Percentiles rank a stretch among this genome's conserved stretches.
These are phyloP conservation scores for Eptesicus fuscus DNA, from an alignment of 2,113 vertebrate genomes.

Conservation along the genomic window DNA sequence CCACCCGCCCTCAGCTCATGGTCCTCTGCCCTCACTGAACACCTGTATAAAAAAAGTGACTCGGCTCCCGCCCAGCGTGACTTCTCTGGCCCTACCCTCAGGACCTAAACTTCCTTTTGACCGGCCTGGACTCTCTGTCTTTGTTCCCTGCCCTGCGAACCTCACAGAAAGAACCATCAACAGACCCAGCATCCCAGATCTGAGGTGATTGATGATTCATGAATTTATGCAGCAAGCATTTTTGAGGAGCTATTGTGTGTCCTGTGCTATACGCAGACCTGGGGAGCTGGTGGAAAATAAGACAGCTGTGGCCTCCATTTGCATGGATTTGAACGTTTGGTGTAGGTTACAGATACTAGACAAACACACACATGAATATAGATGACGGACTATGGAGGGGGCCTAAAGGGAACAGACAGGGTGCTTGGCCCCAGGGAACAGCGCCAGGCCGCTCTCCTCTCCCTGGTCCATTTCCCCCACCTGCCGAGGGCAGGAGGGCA, in stretches of 20 bases:
- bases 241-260: not conserved
- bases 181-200: not conserved
- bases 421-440: not conserved
- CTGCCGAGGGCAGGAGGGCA: not conserved
- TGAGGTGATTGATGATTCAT: rapidly evolving
- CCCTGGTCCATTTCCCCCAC: not conserved
- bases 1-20: no score
- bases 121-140: no score
- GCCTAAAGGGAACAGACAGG: not conserved
- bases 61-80: no score
- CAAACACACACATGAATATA: not conserved
- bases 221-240: not conserved
- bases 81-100: no score
- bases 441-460: not conserved
- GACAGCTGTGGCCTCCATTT: not conserved
- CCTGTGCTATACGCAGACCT: not conserved
- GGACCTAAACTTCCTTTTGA: no score
- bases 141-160: no score
- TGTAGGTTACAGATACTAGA: not conserved
- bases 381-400: not conserved
- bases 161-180: no score
- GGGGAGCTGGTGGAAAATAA: not conserved
- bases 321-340: not conserved
- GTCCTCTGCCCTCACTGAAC: no score
- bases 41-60: no score